Percentiles rank a stretch among this genome's conserved stretches.
These are phyloP conservation scores for Pogonomyrmex barbatus DNA, from an alignment of 1,140 invertebrate species.

Conservation along the genomic window DNA sequence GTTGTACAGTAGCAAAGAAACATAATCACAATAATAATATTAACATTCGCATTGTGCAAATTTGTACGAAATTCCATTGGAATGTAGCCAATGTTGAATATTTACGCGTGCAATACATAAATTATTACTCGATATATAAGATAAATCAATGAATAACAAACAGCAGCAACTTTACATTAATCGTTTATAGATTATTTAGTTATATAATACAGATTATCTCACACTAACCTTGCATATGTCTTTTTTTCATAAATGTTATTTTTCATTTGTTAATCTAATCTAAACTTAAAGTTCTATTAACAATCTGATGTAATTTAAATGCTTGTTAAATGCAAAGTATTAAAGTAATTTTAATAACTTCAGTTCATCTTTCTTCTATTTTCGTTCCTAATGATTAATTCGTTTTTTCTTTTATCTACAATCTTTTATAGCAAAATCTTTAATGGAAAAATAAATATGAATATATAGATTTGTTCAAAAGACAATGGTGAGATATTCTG, in stretches of 20 bases:
- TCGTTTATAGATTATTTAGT: not conserved
- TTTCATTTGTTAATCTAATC: not conserved
- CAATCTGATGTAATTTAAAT: not conserved
- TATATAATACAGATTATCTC: not conserved
- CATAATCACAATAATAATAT: conserved; percentile 8
- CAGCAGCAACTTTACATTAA: not conserved
- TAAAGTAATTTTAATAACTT: not conserved
- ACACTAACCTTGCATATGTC: not conserved
- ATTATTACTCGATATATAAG: conserved; percentile 3
- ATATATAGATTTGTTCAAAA: not conserved
- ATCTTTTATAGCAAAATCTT: not conserved
- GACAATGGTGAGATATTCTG: not conserved
- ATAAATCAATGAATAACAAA: not conserved
- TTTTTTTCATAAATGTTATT: not conserved
- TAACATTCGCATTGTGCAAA: conserved; percentile 35
- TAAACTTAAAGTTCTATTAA: not conserved
- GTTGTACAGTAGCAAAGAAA: conserved; percentile 6
- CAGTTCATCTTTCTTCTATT: not conserved
- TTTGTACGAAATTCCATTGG: conserved; percentile 3
- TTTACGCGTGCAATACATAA: not conserved
- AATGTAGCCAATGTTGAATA: conserved; percentile 23
- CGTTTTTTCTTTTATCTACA: not conserved
- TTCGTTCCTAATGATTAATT: not conserved
- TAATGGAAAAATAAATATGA: not conserved
- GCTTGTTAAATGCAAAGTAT: not conserved